Conservation (phyloP, 2,888 invertebrate species). For the Diploptera punctata region DNA sequence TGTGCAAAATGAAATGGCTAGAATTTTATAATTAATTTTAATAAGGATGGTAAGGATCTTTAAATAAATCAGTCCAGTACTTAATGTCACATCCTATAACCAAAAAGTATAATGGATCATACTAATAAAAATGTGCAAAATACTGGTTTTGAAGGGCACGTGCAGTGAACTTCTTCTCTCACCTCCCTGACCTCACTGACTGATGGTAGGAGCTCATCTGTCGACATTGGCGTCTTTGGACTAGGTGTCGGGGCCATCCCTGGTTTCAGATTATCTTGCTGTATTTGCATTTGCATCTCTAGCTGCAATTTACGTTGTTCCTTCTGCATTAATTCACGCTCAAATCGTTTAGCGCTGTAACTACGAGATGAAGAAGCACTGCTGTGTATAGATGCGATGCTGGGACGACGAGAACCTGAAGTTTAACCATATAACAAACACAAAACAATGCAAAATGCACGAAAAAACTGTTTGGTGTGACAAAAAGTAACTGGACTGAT, state of each 20-base stretch:
- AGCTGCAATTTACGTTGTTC: constrained; percentile 71
- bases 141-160: constrained; percentile 3
- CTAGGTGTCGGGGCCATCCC: constrained; percentile 67
- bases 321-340: constrained; percentile 81
- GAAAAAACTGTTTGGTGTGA: constrained; percentile 1
- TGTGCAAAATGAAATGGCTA: too few relatives aligned
- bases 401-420: constrained; percentile 85
- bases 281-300: constrained; percentile 50
- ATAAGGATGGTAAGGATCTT: too few relatives aligned
- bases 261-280: constrained; percentile 17
- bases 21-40: too few relatives aligned
- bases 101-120: background rate
- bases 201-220: constrained; percentile 81
- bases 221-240: constrained; percentile 82
- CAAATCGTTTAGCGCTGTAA: constrained; percentile 69
- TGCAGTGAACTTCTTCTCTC: constrained; percentile 28
- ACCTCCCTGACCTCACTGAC: constrained; percentile 65
- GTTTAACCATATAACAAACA: constrained; percentile 15
- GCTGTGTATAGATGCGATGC: constrained; percentile 85
- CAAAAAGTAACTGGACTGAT: constrained; percentile 20
- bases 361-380: constrained; percentile 82
- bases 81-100: background rate
- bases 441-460: constrained; percentile 21
- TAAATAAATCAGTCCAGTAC: background rate
- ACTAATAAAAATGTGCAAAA: background rate